Conservation (phyloP, 2,888 invertebrate genomes). For the Cerastis rubricosa region DNA sequence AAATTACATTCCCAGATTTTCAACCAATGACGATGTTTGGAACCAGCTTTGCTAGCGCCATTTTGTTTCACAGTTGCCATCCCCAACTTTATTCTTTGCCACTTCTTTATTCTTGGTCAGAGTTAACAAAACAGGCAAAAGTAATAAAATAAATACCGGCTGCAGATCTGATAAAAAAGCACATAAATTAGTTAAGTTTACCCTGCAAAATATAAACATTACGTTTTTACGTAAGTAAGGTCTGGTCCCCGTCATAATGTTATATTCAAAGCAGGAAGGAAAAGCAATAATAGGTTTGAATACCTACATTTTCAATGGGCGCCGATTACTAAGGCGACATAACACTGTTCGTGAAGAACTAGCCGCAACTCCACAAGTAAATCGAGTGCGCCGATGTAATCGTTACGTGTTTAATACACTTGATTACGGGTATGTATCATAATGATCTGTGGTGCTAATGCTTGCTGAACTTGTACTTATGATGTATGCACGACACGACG, state of each 20-base stretch:
- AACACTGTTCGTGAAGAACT: slow-evolving; percentile 41
- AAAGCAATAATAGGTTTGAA: slow-evolving; percentile 22
- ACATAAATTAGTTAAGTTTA: background rate
- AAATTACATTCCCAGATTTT: background rate
- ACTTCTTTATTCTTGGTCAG: too few species aligned
- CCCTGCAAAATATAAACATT: background rate
- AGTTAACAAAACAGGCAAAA: background rate
- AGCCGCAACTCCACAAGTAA: slow-evolving; percentile 42
- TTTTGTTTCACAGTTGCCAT: background rate
- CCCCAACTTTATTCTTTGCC: too few species aligned
- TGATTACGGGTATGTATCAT: slow-evolving; percentile 55
- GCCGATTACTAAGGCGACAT: slow-evolving; percentile 40
- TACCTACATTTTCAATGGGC: slow-evolving; percentile 22
- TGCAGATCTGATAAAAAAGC: background rate
- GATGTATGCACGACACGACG: background rate
- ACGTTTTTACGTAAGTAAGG: background rate
- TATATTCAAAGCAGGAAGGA: slow-evolving; percentile 41
- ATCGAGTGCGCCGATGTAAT: slow-evolving; percentile 50
- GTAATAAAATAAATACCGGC: background rate
- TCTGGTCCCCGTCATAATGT: background rate
- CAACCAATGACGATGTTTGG: background rate
- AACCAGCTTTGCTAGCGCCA: background rate
- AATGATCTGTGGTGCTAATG: slow-evolving; percentile 26
- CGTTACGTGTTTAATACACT: slow-evolving; percentile 52
- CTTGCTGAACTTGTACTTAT: slow-evolving; percentile 46